phyloP scores from a whole-genome alignment of 2,888 invertebrate species.

The Miltochrista miniata region DNA sequence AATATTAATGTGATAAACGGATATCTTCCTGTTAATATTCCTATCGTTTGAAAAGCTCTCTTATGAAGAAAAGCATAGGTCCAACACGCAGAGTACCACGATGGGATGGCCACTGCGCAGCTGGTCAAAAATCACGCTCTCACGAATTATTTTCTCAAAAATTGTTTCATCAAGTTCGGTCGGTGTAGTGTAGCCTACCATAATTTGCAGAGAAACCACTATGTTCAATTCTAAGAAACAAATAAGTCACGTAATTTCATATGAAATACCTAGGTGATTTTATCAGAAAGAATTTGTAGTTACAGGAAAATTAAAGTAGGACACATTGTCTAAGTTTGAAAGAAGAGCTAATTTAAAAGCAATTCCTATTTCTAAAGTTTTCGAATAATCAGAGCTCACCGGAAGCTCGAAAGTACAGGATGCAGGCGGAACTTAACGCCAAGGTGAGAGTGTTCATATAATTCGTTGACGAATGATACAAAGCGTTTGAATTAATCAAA shows the following conservation, averaged over 20 bases:
- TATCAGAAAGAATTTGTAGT: neutral
- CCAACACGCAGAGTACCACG: too few relatives aligned
- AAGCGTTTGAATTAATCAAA: constrained; percentile 3
- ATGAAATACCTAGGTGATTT: neutral
- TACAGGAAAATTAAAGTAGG: neutral
- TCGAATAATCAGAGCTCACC: too few relatives aligned
- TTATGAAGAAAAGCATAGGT: too few relatives aligned
- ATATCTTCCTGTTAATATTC: too few relatives aligned
- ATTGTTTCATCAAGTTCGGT: neutral
- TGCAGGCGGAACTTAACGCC: too few relatives aligned
- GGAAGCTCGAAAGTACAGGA: too few relatives aligned
- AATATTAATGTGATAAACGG: too few relatives aligned
- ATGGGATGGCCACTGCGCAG: too few relatives aligned
- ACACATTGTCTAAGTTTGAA: neutral
- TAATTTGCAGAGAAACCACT: neutral
- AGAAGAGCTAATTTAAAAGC: neutral
- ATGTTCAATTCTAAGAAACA: neutral
- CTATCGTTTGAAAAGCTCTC: too few relatives aligned
- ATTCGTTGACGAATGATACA: neutral
- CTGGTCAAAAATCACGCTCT: too few relatives aligned
- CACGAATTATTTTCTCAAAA: neutral
- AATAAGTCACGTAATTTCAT: neutral
- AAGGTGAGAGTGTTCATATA: neutral
- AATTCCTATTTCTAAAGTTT: too few relatives aligned
- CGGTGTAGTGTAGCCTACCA: neutral